phyloP scores from a whole-genome alignment of 1,140 invertebrate species.

The Drosophila grimshawi region DNA sequence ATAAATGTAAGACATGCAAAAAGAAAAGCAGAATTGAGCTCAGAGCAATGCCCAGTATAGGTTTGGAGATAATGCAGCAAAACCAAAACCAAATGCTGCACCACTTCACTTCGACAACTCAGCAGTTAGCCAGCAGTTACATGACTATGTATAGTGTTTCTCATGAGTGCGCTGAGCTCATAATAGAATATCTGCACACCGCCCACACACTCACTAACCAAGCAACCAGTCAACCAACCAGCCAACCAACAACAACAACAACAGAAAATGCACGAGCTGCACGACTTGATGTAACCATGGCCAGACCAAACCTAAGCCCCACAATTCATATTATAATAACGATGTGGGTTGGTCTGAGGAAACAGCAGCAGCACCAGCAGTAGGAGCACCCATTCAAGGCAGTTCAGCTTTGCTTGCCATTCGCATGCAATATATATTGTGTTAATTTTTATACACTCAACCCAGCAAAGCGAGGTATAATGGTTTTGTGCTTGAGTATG shows the following conservation, averaged over 20 bases:
- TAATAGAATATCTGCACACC: constrained; percentile 5
- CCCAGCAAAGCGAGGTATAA: too few relatives aligned
- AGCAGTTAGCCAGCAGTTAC: constrained; percentile 9
- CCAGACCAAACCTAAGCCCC: constrained; percentile 15
- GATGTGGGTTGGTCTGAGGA: constrained; percentile 73
- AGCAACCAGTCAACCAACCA: too few relatives aligned
- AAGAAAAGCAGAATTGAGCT: not conserved
- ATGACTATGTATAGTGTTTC: constrained; percentile 62
- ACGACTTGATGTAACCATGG: constrained; percentile 48
- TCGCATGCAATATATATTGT: constrained; percentile 72
- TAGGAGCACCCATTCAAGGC: constrained; percentile 34
- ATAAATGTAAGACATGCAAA: not conserved
- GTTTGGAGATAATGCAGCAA: not conserved
- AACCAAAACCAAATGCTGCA: not conserved
- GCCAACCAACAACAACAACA: not conserved
- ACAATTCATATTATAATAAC: constrained; percentile 80
- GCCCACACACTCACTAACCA: constrained; percentile 16
- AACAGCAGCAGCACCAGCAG: constrained; percentile 29
- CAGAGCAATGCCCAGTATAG: not conserved
- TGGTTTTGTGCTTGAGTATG: too few relatives aligned
- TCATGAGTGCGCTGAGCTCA: constrained; percentile 34
- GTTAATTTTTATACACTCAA: constrained; percentile 59
- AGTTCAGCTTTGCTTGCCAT: constrained; percentile 34
- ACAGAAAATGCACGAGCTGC: constrained; percentile 28
- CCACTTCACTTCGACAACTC: not conserved